Evolutionary conservation across 2,888 invertebrate species (phyloP), one percentile per base, ranked within the genome.

Genomic region (Mesorhabditis spiculigera): DNA sequence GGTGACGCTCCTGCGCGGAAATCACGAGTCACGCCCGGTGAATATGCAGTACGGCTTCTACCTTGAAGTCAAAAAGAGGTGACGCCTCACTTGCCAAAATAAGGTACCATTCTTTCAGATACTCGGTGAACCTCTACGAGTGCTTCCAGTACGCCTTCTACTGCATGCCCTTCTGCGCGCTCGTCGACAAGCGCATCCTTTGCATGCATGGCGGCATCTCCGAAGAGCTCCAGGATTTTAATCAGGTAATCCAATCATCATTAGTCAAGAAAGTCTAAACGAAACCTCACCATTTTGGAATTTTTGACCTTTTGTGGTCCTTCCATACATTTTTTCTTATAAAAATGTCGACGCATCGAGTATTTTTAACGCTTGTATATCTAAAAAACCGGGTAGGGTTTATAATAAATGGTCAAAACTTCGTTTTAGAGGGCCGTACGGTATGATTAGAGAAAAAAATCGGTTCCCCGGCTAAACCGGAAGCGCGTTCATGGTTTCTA

Each of bases 101-200:
- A 61, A 16, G 5, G 5, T 4, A 43, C 45, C 41, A 16, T 13
- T 63, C 6, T 68, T 68, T 58, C 68, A 75, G 73, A 45, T 82
- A 76, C 71, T 74, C 77, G 13, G 70, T 72, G 41, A 69, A 67
- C 13, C 71, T 82, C 45, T 82, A 81, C 72, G 80, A 81, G 72
- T 72, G 74, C 44, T 81, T 80, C 71, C 80, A 82, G 62, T 74
- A 76, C 67, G 78, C 80, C 6, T 97, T 97, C 89, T 96, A 97
- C 90, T 95, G 95, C 87, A 90, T 97, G 88, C 97, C 97, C 45
- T 95, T 97, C 66, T 95, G 96, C 69, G 96, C 97, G 4, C 95
- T 96, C 87, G 93, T 94, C 87, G 90, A 92, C 88, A 91, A 91
- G 85, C 90, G 91, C 83, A 91, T 91, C 71, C 91, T 91, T 87